Base-by-base conservation (phyloP, 2,113 vertebrate species). In the Mola mola region DNA sequence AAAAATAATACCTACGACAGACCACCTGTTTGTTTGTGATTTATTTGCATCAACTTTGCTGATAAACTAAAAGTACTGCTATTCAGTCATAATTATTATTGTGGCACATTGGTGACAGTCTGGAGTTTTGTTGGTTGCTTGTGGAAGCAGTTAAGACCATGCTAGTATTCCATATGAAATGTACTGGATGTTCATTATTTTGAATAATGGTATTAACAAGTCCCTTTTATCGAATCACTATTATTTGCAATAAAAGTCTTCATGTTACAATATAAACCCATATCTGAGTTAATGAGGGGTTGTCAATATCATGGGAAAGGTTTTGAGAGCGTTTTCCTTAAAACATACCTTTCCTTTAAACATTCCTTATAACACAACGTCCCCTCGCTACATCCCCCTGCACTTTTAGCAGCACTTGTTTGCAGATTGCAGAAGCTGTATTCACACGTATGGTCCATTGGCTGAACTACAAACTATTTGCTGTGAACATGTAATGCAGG, bases 201-300 rank as follows among this genome's bases (percentile, higher is more conserved):
- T 79, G 16, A 73, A 79, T 74, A 79, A 89, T 85, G 80, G 75
- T 82, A 83, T 87, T 85, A 87, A 85, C 77, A 71, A 85, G 71
- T 87, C 76, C 86, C 81, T 87, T 86, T 80, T 84, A 85, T 85
- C 69, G 10, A 81, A 81, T 72, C 76, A 75, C 26, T 87, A 82
- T 88, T 79, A 88, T 89, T 90, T 90, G 83, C 84, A 90, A 88
- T 90, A 88, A 86, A 88, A 84, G 71, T 84, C 77, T 82, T 84
- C 82, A 84, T 87, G 84, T 89, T 83, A 79, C 74, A 84, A 81
- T 78, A 77, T 82, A 65, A 87, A 83, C 46, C 73, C 65, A 83
- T 47, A 86, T 83, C 73, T 85, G 71, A 78, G 65, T 88, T 84
- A 24, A 88, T 88, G 77, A 79, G 59, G 76, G 57, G 56, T 80